Conservation (phyloP, 64 coral and sea anemone species). For the Pocillopora damicornis region DNA sequence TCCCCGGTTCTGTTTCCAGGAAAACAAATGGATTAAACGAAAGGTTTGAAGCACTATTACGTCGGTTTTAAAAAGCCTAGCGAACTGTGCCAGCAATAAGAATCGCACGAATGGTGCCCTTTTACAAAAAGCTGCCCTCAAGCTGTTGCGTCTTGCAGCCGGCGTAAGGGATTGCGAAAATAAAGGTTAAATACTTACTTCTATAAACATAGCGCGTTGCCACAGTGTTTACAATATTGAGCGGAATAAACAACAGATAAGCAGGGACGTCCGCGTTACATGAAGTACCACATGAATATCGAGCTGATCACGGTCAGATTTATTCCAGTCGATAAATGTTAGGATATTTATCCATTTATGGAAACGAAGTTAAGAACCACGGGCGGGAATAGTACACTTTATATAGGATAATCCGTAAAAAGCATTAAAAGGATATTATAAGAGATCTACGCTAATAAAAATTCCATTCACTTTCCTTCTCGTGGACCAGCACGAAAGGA, state of each 20-base stretch:
- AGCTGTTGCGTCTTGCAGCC: neutral
- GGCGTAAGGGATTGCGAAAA: neutral
- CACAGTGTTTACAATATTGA: conserved; percentile 11
- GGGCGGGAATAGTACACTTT: neutral
- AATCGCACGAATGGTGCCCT: neutral
- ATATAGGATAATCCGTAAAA: conserved; percentile 6
- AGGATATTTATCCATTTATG: neutral
- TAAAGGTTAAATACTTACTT: conserved; percentile 26
- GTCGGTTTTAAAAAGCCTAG: neutral
- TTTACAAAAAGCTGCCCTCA: neutral
- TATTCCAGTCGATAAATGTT: neutral
- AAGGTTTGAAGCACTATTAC: neutral
- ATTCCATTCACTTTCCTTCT: neutral
- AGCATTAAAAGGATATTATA: neutral
- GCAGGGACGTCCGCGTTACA: neutral
- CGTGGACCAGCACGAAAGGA: neutral
- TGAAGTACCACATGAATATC: neutral
- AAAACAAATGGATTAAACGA: conserved; percentile 1
- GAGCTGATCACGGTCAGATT: neutral
- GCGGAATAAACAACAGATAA: conserved; percentile 20
- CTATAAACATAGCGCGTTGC: conserved; percentile 1
- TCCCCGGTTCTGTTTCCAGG: conserved; percentile 80
- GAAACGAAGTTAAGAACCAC: neutral
- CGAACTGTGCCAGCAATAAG: neutral
- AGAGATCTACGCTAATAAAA: conserved; percentile 3